Evolutionary conservation across 2,888 invertebrate genomes (phyloP).

Genomic region (Caenorhabditis sulstoni): DNA sequence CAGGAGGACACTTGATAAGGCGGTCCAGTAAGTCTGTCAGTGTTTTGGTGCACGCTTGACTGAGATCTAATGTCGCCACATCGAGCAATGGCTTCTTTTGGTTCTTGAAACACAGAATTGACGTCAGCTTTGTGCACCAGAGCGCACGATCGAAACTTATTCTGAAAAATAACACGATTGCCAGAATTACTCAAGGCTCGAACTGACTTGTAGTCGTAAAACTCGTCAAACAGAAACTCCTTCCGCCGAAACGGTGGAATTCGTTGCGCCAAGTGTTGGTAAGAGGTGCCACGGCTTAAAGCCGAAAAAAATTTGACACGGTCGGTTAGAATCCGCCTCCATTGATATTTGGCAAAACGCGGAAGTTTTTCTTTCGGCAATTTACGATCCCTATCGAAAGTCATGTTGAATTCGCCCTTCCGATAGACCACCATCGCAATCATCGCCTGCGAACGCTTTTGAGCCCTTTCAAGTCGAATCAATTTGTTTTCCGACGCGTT

Average conservation of each 20-base stretch:
- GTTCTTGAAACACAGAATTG: slow-evolving; percentile 29
- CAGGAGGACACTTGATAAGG: too few relatives aligned
- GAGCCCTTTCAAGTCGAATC: slow-evolving; percentile 21
- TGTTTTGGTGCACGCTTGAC: slow-evolving; percentile 30
- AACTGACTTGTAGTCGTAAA: slow-evolving; percentile 69
- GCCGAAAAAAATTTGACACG: slow-evolving; percentile 71
- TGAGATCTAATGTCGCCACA: slow-evolving; percentile 21
- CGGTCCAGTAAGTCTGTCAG: too few relatives aligned
- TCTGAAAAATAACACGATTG: slow-evolving; percentile 35
- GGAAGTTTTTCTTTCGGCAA: slow-evolving; percentile 28
- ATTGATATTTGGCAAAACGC: neutral
- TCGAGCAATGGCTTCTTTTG: slow-evolving; percentile 54
- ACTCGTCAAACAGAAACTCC: slow-evolving; percentile 64
- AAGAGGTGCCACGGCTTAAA: slow-evolving; percentile 61
- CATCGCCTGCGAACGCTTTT: slow-evolving; percentile 14
- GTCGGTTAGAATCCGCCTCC: slow-evolving; percentile 9
- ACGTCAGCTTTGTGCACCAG: slow-evolving; percentile 54
- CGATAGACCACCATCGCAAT: slow-evolving; percentile 57
- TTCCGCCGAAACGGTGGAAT: slow-evolving; percentile 63
- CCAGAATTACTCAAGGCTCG: neutral
- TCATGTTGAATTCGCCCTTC: slow-evolving; percentile 64
- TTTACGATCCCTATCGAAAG: slow-evolving; percentile 56
- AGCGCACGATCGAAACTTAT: slow-evolving; percentile 49
- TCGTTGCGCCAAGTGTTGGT: slow-evolving; percentile 41
- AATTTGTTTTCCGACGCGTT: slow-evolving; percentile 62